Percentiles rank a stretch among this genome's conserved stretches.
These are phyloP conservation scores for Dryadula phaetusa DNA, from an alignment of 2,888 invertebrate genomes.

Conservation along the genomic window DNA sequence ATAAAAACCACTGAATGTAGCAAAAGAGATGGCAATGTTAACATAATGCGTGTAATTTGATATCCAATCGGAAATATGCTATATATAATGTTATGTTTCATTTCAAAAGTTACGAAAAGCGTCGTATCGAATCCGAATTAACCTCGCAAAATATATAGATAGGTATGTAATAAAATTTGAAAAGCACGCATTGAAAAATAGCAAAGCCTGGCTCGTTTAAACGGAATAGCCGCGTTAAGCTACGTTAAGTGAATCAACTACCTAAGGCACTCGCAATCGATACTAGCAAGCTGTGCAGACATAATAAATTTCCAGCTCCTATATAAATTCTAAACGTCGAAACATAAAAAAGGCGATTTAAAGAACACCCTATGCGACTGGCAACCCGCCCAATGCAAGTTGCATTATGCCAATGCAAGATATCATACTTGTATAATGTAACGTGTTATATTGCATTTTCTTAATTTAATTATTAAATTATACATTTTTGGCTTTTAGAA, in stretches of 20 bases:
- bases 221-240: constrained; percentile 9
- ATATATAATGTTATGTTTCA: no score
- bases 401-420: not conserved
- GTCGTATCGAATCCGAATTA: no score
- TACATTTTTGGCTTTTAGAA: no score
- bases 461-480: not conserved
- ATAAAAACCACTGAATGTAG: constrained; percentile 2
- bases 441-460: constrained; percentile 7
- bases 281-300: constrained; percentile 13
- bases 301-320: constrained; percentile 17
- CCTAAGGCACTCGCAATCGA: not conserved
- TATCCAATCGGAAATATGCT: not conserved
- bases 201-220: not conserved
- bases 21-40: no score
- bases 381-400: constrained; percentile 25
- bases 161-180: not conserved
- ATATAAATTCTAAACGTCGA: constrained; percentile 13
- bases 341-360: constrained; percentile 18
- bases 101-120: no score
- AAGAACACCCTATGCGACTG: constrained; percentile 22
- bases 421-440: constrained; percentile 1
- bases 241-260: not conserved
- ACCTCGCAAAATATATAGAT: no score
- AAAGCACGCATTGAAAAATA: not conserved
- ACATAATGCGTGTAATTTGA: not conserved